These are phyloP conservation scores for Dromas ardeola DNA, from an alignment of 2,113 vertebrate genomes.

Conservation along the genomic window DNA sequence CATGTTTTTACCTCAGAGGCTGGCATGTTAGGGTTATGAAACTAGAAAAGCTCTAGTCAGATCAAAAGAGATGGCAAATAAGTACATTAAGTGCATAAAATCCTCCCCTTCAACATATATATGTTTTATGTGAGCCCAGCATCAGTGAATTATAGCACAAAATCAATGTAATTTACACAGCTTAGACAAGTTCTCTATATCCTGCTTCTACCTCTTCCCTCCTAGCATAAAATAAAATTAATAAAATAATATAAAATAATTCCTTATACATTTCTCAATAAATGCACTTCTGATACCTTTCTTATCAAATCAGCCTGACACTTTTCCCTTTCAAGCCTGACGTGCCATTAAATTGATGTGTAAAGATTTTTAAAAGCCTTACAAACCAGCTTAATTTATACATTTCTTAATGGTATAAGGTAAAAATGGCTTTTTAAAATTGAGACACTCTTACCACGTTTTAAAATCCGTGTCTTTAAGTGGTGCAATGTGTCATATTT, in stretches of 20 bases:
- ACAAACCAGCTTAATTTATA: slow-evolving; percentile 20
- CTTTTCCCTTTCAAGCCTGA: neutral
- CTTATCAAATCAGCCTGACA: slow-evolving; percentile 30
- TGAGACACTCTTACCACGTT: neutral
- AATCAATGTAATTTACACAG: neutral
- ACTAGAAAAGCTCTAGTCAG: neutral
- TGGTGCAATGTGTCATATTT: neutral
- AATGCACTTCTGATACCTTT: slow-evolving; percentile 1
- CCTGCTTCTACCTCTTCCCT: neutral
- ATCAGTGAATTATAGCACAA: neutral
- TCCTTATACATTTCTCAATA: neutral
- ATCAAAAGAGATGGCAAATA: neutral
- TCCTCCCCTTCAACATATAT: neutral
- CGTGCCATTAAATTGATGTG: slow-evolving; percentile 13
- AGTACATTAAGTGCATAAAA: neutral
- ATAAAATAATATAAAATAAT: neutral
- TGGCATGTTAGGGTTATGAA: neutral
- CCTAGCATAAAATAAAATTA: neutral
- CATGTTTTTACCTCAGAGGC: neutral
- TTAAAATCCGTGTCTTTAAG: slow-evolving; percentile 17
- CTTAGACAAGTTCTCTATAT: neutral
- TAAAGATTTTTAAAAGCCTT: slow-evolving; percentile 39
- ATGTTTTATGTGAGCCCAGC: neutral
- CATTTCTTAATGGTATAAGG: slow-evolving; percentile 22
- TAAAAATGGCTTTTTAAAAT: slow-evolving; percentile 33